phyloP scores from a whole-genome alignment of 1,140 invertebrate species.

The Zeugodacus cucurbitae region DNA sequence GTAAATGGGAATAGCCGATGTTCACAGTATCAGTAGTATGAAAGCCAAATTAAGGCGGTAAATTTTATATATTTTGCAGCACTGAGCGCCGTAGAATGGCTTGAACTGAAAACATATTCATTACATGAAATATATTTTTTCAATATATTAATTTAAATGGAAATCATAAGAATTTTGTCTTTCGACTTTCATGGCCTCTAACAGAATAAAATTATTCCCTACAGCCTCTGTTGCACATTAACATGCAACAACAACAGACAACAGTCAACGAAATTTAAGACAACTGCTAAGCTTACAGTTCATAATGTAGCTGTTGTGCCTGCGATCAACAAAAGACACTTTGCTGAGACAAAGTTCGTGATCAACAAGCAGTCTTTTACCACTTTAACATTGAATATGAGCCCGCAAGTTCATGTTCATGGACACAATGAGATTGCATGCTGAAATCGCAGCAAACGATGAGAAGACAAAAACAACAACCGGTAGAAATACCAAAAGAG shows the following conservation, averaged over 20 bases:
- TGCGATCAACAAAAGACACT: background rate
- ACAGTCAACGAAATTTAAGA: background rate
- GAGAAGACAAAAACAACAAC: background rate
- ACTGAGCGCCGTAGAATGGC: too few species aligned
- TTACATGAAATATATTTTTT: too few species aligned
- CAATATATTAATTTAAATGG: background rate
- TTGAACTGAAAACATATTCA: too few species aligned
- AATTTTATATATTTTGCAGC: too few species aligned
- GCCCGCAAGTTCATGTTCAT: slow-evolving; percentile 3
- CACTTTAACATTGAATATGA: background rate
- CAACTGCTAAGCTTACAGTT: background rate
- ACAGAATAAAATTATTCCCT: too few species aligned
- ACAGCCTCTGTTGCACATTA: background rate
- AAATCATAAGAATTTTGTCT: background rate
- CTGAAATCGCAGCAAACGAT: background rate
- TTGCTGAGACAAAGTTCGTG: background rate
- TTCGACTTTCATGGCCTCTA: background rate
- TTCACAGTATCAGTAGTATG: too few species aligned
- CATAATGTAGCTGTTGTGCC: background rate
- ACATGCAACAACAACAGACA: background rate
- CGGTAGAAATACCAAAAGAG: background rate
- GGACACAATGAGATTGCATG: background rate
- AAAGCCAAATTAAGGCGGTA: too few species aligned
- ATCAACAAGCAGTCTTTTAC: background rate
- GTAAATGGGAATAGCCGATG: too few species aligned